phyloP scores from a whole-genome alignment of 2,113 vertebrate genomes.

The Podilymbus podiceps region DNA sequence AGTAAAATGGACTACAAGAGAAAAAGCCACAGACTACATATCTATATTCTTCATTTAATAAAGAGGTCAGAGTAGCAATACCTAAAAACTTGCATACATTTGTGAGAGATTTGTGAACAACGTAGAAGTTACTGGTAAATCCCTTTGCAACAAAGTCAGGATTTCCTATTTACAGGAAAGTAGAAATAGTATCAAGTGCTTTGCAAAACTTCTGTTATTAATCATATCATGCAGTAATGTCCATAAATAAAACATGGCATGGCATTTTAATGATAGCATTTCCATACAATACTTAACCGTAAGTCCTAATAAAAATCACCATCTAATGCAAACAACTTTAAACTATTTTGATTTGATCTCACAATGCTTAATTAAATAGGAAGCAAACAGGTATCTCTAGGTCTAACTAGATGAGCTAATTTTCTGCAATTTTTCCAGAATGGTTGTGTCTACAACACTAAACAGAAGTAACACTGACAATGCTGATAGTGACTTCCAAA shows the following conservation, averaged over 20 bases:
- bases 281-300: background rate
- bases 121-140: background rate
- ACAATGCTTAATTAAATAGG: background rate
- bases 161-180: background rate
- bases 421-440: background rate
- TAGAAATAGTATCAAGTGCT: background rate
- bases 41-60: background rate
- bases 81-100: background rate
- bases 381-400: background rate
- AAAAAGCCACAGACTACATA: background rate
- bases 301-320: slow-evolving; percentile 2
- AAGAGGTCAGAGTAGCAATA: background rate
- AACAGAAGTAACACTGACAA: background rate
- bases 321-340: background rate
- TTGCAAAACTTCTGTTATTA: background rate
- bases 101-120: background rate
- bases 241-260: background rate
- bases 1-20: background rate
- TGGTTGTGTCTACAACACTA: background rate
- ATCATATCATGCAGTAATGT: background rate
- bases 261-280: background rate
- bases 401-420: background rate
- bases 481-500: background rate
- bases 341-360: background rate
- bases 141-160: background rate